phyloP scores from a whole-genome alignment of 2,113 vertebrate species.

The Eublepharis macularius region DNA sequence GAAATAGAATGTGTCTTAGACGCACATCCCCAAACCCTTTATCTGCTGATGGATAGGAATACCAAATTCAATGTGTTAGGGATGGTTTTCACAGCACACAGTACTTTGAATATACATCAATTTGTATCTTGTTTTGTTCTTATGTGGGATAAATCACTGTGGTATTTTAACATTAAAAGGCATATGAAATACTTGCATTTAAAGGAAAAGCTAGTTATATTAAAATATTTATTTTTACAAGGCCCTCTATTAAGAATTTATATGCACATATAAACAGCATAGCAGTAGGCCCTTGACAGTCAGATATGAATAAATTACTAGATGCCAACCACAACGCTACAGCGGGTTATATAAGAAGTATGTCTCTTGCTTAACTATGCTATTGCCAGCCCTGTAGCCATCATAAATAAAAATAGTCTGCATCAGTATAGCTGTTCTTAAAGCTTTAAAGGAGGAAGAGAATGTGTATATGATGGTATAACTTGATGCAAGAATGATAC shows the following conservation, averaged over 20 bases:
- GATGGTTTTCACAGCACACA: neutral
- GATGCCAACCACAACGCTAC: slow-evolving; percentile 8
- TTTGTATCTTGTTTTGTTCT: neutral
- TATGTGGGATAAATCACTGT: neutral
- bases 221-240: slow-evolving; percentile 27
- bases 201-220: neutral
- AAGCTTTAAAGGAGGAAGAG: neutral
- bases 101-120: neutral
- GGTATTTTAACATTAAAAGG: slow-evolving; percentile 21
- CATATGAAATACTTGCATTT: slow-evolving; percentile 1
- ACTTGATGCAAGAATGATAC: neutral
- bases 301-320: slow-evolving; percentile 33
- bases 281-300: neutral
- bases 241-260: slow-evolving; percentile 17
- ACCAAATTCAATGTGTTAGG: neutral
- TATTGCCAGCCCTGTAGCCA: slow-evolving; percentile 1
- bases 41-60: neutral
- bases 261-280: slow-evolving; percentile 19
- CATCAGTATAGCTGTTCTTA: neutral
- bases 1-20: neutral
- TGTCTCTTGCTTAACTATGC: slow-evolving; percentile 1
- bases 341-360: slow-evolving; percentile 12
- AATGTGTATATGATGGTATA: neutral
- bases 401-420: slow-evolving; percentile 12
- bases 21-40: neutral